Base-by-base conservation (phyloP, 2,888 invertebrate species). In the Linnaemya tessellans region DNA sequence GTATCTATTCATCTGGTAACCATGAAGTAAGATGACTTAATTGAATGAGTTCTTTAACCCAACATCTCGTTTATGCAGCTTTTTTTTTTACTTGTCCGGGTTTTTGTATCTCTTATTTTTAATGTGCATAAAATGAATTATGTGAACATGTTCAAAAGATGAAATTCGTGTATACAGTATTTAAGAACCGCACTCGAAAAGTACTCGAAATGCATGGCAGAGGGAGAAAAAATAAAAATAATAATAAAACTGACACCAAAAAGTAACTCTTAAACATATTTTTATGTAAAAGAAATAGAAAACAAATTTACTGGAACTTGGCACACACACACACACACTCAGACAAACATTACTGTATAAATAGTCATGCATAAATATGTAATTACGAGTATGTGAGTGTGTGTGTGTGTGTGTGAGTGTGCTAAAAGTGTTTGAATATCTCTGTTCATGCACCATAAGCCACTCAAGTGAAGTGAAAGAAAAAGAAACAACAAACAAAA, bases 191-290 rank as follows among this genome's bases (percentile, higher is more conserved):
- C 78, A 80, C 86, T 86, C 65, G 60, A 70, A 82, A 82, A 75
- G 82, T 80, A 80, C 82, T 85, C 54, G 80, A 68, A 70, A 67
- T 35, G 54, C 35, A 73, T 68, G 54, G 46, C 18, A 56, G 11
- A 15, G 18, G 15, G 18, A 38, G 7, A 56, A 54, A 56, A 60
- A 78, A 65, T 22, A 60, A 58, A 49, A 64, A 18, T 54, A 3
- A 11, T 13, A 41, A 65, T 80, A 70, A 78, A 85, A 73, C 84
- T 82, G 82, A 68, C 86, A 86, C 84, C 85, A 81, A 87, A 83
- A 84, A 80, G 82, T 85, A 75, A 85, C 85, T 86, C 85, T 85
- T 87, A 84, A 85, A 67, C 74, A 80, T 84, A 80, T 84, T 86
- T 78, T 75, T 81, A 86, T 82, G 78, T 58, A 77, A 70, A 70